Percentiles rank a stretch among this genome's conserved stretches.
phyloP scores from a whole-genome alignment of 2,888 invertebrate species.

The Dynastes maya region DNA sequence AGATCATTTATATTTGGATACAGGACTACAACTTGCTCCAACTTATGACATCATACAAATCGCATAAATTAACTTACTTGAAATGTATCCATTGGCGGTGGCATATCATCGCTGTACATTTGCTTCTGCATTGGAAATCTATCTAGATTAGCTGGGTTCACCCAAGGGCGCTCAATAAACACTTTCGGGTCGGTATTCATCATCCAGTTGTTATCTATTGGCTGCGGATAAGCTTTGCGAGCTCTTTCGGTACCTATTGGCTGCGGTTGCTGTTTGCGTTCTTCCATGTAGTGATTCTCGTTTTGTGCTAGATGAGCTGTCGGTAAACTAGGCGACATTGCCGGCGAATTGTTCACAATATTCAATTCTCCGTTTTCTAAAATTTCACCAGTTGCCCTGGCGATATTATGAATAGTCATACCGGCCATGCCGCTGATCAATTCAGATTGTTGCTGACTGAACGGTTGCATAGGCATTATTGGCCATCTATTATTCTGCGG shows the following conservation, averaged over 20 bases:
- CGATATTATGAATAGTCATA: conserved; percentile 66
- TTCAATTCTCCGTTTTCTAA: conserved; percentile 70
- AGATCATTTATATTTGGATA: no score
- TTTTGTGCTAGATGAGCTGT: conserved; percentile 53
- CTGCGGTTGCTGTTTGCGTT: conserved; percentile 71
- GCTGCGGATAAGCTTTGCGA: conserved; percentile 73
- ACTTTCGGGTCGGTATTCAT: conserved; percentile 54
- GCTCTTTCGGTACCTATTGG: conserved; percentile 90
- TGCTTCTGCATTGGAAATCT: conserved; percentile 61
- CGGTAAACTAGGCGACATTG: conserved; percentile 67
- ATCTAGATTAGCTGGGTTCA: conserved; percentile 56
- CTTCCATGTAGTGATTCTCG: conserved; percentile 67
- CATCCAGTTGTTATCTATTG: conserved; percentile 57
- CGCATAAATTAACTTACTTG: conserved; percentile 49
- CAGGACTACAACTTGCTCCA: no score
- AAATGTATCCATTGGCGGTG: conserved; percentile 69
- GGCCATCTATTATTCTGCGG: conserved; percentile 62
- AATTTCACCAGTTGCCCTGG: conserved; percentile 64
- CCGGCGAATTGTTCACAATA: conserved; percentile 72
- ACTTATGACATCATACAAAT: background rate
- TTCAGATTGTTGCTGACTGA: conserved; percentile 65
- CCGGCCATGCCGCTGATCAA: conserved; percentile 68
- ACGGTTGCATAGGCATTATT: conserved; percentile 64
- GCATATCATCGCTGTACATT: conserved; percentile 69
- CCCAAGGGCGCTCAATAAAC: conserved; percentile 52